Evolutionary conservation across 2,113 vertebrate species (phyloP), one percentile per base, ranked within the genome.

Genomic region (Orthonyx spaldingii): DNA sequence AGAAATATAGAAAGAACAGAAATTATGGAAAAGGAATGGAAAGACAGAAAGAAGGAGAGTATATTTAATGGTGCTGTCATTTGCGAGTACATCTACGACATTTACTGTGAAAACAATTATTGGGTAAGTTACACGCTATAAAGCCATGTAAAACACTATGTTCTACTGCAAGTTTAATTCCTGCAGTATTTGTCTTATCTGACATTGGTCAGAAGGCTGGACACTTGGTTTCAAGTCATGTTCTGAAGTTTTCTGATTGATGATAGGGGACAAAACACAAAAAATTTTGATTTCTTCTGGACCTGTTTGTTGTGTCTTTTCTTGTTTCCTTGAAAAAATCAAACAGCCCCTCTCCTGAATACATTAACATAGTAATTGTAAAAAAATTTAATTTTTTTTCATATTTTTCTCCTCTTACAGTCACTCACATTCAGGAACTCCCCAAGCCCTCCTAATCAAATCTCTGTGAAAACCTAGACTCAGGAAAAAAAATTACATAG

Each of bases 291-390:
- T 47, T 56, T 5, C 0, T 94, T 84, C 61, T 50, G 16, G 4
- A 46, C 5, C 27, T 61, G 21, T 6, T 57, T 15, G 14, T 52
- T 74, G 6, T 7, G 6, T 23, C 13, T 23, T 55, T 89, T 2
- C 10, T 49, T 77, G 8, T 33, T 89, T 56, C 28, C 12, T 53
- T 56, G 27, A 37, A 33, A 28, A 59, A 28, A 32, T 6, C 11
- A 27, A 55, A 24, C 24, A 68, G 33, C 11, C 1, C 16, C 44
- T 75, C 13, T 2, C 14, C 3, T 0, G 1, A 63, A 41, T 5
- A 42, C 3, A 53, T 71, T 37, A 56, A 26, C 21, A 52, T 35
- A 76, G 8, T 8, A 66, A 68, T 60, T 55, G 18, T 32, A 57
- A 52, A 46, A 16, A 3, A 5, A 49, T 26, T 57, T 11, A 23